A percentile compares a stretch with the other conserved stretches of the same genome.
These are phyloP conservation scores for Ramphastos sulfuratus DNA, from an alignment of 2,113 vertebrate species.

Conservation along the genomic window DNA sequence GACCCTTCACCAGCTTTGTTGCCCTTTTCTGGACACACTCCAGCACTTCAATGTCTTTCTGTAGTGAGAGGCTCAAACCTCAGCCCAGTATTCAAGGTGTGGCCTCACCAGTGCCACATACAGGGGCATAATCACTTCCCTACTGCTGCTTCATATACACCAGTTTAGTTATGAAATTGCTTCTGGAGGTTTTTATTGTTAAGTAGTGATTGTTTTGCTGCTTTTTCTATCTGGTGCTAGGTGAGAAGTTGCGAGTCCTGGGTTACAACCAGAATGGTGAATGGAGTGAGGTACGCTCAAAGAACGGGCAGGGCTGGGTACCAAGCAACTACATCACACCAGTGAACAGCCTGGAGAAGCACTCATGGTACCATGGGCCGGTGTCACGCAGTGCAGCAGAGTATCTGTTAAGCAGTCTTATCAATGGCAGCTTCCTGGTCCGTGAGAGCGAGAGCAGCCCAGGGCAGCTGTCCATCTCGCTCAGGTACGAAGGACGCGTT, in stretches of 20 bases:
- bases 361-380: constrained; percentile 98
- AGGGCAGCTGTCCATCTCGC: constrained; percentile 95
- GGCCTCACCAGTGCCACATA: too few relatives aligned
- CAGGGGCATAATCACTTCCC: too few relatives aligned
- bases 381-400: constrained; percentile 96
- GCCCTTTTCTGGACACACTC: too few relatives aligned
- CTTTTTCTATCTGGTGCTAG: constrained; percentile 60
- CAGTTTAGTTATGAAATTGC: neutral
- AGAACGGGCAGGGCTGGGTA: constrained; percentile 98
- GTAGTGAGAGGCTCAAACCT: too few relatives aligned
- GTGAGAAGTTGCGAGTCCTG: constrained; percentile 95
- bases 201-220: neutral
- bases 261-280: constrained; percentile 99
- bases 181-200: neutral
- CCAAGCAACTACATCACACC: constrained; percentile 99
- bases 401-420: constrained; percentile 95
- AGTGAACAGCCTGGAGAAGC: constrained; percentile 98
- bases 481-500: constrained; percentile 96
- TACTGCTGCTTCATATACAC: too few relatives aligned
- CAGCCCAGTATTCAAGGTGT: too few relatives aligned
- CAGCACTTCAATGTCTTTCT: too few relatives aligned
- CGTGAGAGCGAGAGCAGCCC: constrained; percentile 99
- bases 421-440: constrained; percentile 98
- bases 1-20: too few relatives aligned
- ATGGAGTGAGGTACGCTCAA: constrained; percentile 98